A percentile compares a stretch with the other conserved stretches of the same genome.
Evolutionary conservation across 2,888 invertebrate species (phyloP).

Genomic region (Schizaphis graminum): DNA sequence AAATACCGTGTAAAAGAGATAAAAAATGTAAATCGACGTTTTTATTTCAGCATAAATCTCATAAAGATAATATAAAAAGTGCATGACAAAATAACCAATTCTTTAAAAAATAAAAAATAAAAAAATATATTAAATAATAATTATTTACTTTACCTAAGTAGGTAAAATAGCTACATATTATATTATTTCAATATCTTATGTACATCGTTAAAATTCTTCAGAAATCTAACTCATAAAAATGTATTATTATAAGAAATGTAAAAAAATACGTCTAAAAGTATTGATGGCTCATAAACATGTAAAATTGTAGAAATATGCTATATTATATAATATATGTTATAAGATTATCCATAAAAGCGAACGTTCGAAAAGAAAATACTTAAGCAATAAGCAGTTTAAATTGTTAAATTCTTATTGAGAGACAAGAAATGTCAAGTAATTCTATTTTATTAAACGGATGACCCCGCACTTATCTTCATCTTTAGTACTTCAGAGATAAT

Average conservation of each 20-base stretch:
- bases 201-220: not conserved
- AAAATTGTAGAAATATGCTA: not conserved
- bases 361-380: conserved; percentile 9
- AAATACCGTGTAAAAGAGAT: not conserved
- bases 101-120: not conserved
- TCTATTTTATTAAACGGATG: conserved; percentile 47
- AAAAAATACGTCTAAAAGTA: not conserved
- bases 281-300: not conserved
- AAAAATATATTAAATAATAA: not conserved
- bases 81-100: not conserved
- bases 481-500: not conserved
- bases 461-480: conserved; percentile 24
- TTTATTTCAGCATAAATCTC: not conserved
- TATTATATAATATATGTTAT: not conserved
- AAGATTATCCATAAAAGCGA: not conserved
- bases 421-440: conserved; percentile 56
- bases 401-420: not conserved
- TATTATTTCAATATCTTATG: not conserved
- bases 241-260: not conserved
- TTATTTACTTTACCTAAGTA: not conserved
- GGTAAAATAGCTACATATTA: not conserved
- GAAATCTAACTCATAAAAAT: not conserved
- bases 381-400: not conserved
- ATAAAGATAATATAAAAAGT: not conserved
- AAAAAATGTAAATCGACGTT: not conserved